Evolutionary conservation across 2,113 vertebrate genomes (phyloP), one percentile per base, ranked within the genome.

Genomic region (Abramis brama): DNA sequence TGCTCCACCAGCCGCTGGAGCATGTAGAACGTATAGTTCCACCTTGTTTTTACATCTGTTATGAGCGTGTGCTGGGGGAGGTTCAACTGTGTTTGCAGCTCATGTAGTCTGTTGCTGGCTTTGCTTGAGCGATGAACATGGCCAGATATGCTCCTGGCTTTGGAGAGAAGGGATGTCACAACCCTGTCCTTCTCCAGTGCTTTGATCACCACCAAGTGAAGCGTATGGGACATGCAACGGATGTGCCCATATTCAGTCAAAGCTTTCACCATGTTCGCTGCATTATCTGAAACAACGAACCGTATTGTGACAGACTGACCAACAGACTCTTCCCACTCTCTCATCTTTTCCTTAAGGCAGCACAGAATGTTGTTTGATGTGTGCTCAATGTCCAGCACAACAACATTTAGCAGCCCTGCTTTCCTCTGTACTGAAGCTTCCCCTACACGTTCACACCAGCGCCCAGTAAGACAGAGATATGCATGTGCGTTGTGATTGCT

Each of bases 11-110:
- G 27, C 27, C 27, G 27, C 27, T 30, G 27, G 27, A 30, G 27
- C 27, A 73, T 84, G 57, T 84, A 84, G 70, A 84, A 76, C 33
- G 50, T 84, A 75, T 39, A 75, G 50, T 76, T 84, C 52, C 71
- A 84, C 45, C 83, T 59, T 73, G 70, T 73, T 73, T 73, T 73
- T 43, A 73, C 8, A 45, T 45, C 43, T 45, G 43, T 45, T 9
- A 45, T 45, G 43, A 45, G 43, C 8, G 43, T 45, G 43, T 45
- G 43, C 1, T 45, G 43, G 43, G 27, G 43, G 43, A 45, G 43
- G 43, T 45, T 45, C 43, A 45, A 10, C 9, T 45, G 43, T 45
- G 43, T 45, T 45, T 45, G 43, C 43, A 45, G 43, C 43, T 45
- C 43, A 45, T 45, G 43, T 45, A 45, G 43, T 45, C 43, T 45